These are phyloP conservation scores for Oryctolagus cuniculus DNA, from an alignment of 2,113 vertebrate species.

Conservation along the genomic window mOryCun1.1 NC_091433.1:179101501-179102000, in stretches of 20 bases:
- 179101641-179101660: not conserved
- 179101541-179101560: not conserved
- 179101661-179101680: not conserved
- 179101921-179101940: not conserved
- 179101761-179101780: constrained; percentile 56
- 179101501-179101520: not conserved
- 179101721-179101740: constrained; percentile 54
- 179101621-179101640: not conserved
- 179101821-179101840: not conserved
- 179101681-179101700: constrained; percentile 28
- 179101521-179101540: not conserved
- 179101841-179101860: rapidly evolving
- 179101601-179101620: constrained; percentile 10
- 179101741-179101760: constrained; percentile 65
- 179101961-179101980: not conserved
- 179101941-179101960: not conserved
- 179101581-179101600: not conserved
- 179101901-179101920: not conserved
- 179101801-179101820: constrained; percentile 15
- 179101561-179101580: not conserved
- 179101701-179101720: constrained; percentile 42
- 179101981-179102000: not conserved
- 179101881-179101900: not conserved
- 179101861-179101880: too few species aligned
- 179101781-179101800: constrained; percentile 58